Evolutionary conservation across 2,888 invertebrate genomes (phyloP).

Genomic region (Acronicta aceris): DNA sequence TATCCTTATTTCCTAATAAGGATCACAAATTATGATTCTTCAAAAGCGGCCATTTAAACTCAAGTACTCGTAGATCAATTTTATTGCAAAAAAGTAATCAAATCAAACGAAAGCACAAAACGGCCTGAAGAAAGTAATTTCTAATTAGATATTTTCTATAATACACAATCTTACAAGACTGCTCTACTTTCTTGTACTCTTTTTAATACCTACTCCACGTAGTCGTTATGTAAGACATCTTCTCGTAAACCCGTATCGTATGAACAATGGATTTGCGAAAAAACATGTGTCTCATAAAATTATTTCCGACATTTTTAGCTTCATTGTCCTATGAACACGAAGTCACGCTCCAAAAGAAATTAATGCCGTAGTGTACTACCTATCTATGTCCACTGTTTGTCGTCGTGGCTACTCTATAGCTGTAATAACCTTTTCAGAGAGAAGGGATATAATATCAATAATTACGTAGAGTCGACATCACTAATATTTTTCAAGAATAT

Average conservation of each 20-base stretch:
- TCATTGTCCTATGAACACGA: conserved; percentile 84
- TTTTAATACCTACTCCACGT: not conserved
- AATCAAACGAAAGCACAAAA: too few relatives aligned
- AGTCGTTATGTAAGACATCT: too few relatives aligned
- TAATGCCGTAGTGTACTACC: conserved; percentile 77
- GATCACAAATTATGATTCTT: too few relatives aligned
- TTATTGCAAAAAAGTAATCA: too few relatives aligned
- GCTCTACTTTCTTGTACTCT: too few relatives aligned
- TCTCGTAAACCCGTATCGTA: conserved; percentile 51
- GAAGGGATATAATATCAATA: not conserved
- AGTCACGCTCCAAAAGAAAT: conserved; percentile 88
- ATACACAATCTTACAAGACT: too few relatives aligned
- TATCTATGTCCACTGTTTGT: conserved; percentile 43
- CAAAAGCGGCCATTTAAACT: too few relatives aligned
- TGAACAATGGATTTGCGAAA: conserved; percentile 63
- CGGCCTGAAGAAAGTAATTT: too few relatives aligned
- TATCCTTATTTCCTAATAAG: too few relatives aligned
- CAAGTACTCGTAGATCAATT: too few relatives aligned
- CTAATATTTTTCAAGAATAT: not conserved
- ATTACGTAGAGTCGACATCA: not conserved
- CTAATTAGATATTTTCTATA: too few relatives aligned
- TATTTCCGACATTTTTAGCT: conserved; percentile 87
- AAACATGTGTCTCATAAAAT: conserved; percentile 85
- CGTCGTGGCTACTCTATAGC: conserved; percentile 1
- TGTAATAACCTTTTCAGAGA: not conserved